Evolutionary conservation across 2,797 vertebrate genomes (phyloP).

Genomic region (Acrossocheilus fasciatus): DNA sequence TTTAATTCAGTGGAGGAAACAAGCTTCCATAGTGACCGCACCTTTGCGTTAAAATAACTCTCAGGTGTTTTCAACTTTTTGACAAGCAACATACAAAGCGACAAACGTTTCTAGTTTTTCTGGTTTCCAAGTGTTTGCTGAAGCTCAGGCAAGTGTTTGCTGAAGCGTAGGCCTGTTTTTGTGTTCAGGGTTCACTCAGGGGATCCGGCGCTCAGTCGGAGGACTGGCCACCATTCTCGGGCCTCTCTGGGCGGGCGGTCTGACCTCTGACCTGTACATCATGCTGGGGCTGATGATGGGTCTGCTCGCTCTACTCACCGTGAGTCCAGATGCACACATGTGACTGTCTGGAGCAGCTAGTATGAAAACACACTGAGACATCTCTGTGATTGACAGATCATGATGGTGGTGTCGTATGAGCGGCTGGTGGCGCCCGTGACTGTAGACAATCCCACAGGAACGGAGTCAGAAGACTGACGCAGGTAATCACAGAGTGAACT

Average conservation of each 20-base stretch:
- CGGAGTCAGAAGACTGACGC: conserved; percentile 51
- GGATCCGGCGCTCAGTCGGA: conserved; percentile 84
- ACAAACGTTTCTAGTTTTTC: conserved; percentile 7
- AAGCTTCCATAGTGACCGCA: background rate
- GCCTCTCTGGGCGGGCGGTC: conserved; percentile 86
- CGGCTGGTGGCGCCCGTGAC: conserved; percentile 77
- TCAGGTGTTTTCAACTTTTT: background rate
- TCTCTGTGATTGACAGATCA: conserved; percentile 70
- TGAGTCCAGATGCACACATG: conserved; percentile 65
- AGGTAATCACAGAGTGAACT: background rate
- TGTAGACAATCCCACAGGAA: conserved; percentile 62
- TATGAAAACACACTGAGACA: background rate
- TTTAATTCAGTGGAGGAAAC: background rate
- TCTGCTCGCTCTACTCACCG: conserved; percentile 80
- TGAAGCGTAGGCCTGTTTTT: background rate
- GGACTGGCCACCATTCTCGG: conserved; percentile 86
- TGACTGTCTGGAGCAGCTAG: background rate
- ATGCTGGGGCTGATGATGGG: conserved; percentile 87
- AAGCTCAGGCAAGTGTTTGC: background rate
- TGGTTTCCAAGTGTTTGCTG: background rate
- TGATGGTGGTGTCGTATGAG: conserved; percentile 80
- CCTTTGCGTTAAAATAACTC: background rate
- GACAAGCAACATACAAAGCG: too few relatives aligned
- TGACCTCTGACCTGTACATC: conserved; percentile 80
- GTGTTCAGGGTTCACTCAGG: conserved; percentile 83